Base-by-base conservation (phyloP, 2,888 invertebrate genomes). In the Barypeithes pellucidus region DNA sequence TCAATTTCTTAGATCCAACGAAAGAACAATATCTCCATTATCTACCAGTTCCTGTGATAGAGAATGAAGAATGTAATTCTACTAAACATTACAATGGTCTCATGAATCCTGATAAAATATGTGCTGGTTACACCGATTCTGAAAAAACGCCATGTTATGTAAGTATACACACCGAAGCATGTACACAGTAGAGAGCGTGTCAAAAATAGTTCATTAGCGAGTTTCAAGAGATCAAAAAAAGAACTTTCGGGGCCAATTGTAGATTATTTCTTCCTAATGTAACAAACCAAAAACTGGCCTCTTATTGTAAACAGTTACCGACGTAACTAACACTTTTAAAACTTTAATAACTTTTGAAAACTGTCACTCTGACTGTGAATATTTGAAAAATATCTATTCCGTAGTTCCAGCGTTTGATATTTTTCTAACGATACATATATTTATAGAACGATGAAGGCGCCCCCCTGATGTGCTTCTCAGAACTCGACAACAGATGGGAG, bases 371-470 rank as follows among this genome's bases (percentile, higher is more conserved):
- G n/a, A n/a, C n/a, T n/a, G n/a, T n/a, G n/a, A n/a, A n/a, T n/a
- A n/a, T n/a, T n/a, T n/a, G n/a, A n/a, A n/a, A n/a, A n/a, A n/a
- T n/a, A n/a, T n/a, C n/a, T n/a, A n/a, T n/a, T n/a, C n/a, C n/a
- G n/a, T n/a, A n/a, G n/a, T n/a, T n/a, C n/a, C n/a, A n/a, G 3
- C 16, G 0, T 65, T 29, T 4, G 9, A 29, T 75, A 2, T 39
- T 39, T 12, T 12, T 39, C 39, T 39, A n/a, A 39, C 4, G 2
- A n/a, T 12, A 8, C 9, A 8, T 39, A 12, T 47, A 66, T 75
- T 85, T 86, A 62, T 79, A 91, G 91, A 90, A 90, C 78, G 90
- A 91, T 78, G 90, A 90, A 83, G 91, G 91, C n/a, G 89, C 91
- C 18, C 91, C 91, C 9, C 79, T 92, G 68, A 90, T 91, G 88